Evolutionary conservation across 2,888 invertebrate genomes (phyloP).

Genomic region (Halictus quadricinctus): DNA sequence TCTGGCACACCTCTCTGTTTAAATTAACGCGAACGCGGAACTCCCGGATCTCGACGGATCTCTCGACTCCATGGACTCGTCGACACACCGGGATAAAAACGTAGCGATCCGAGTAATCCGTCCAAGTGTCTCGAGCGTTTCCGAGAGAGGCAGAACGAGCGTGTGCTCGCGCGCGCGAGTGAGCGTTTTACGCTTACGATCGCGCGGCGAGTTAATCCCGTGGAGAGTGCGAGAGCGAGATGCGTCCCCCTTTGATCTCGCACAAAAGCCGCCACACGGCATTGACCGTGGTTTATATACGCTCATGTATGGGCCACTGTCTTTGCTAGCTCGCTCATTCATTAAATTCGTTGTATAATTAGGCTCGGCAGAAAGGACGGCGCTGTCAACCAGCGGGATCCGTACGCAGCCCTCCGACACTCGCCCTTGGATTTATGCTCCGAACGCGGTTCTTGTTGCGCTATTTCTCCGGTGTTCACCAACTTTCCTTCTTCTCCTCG

Average conservation of each 20-base stretch:
- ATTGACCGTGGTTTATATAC: constrained; percentile 82
- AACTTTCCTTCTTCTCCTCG: background rate
- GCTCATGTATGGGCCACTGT: constrained; percentile 80
- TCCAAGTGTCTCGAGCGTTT: constrained; percentile 51
- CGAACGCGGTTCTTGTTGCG: constrained; percentile 22
- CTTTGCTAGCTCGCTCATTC: constrained; percentile 81
- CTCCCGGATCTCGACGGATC: background rate
- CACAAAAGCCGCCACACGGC: constrained; percentile 81
- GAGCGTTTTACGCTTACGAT: constrained; percentile 45
- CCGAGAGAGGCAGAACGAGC: constrained; percentile 46
- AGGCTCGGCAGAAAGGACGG: constrained; percentile 71
- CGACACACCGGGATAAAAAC: constrained; percentile 53
- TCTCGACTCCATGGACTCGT: constrained; percentile 3
- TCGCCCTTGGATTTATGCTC: constrained; percentile 41
- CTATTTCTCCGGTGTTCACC: constrained; percentile 9
- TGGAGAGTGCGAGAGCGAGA: constrained; percentile 70
- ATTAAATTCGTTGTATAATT: constrained; percentile 82
- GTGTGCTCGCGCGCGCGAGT: constrained; percentile 12
- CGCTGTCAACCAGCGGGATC: constrained; percentile 55
- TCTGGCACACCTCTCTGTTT: background rate
- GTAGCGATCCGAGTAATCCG: constrained; percentile 54
- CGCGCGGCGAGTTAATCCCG: constrained; percentile 60
- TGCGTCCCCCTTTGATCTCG: constrained; percentile 77
- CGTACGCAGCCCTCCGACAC: constrained; percentile 35
- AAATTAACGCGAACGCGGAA: background rate